Percentiles rank a stretch among this genome's conserved stretches.
Evolutionary conservation across 2,888 invertebrate species (phyloP).

Genomic region (Perithous albicinctus): DNA sequence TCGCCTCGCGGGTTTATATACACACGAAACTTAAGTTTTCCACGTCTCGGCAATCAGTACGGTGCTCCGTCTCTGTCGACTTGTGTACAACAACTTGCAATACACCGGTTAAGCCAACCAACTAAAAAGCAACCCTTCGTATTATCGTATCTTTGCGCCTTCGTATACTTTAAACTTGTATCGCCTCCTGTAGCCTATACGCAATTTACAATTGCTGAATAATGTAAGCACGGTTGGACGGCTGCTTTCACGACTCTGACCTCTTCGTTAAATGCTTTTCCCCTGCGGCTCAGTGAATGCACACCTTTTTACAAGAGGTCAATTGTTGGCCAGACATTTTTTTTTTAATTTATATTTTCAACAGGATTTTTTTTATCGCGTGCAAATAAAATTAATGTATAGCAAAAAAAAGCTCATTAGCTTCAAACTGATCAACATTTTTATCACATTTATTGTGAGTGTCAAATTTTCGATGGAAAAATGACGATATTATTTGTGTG

Average conservation of each 20-base stretch:
- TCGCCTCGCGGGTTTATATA: constrained; percentile 5
- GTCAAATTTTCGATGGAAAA: too few species aligned
- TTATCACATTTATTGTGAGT: too few species aligned
- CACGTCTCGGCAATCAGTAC: constrained; percentile 77
- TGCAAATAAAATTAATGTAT: too few species aligned
- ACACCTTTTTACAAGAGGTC: neutral
- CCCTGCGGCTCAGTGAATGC: neutral
- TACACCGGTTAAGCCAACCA: constrained; percentile 37
- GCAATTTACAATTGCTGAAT: neutral
- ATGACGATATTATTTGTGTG: too few species aligned
- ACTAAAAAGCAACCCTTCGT: constrained; percentile 39
- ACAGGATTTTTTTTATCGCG: too few species aligned
- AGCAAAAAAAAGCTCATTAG: too few species aligned
- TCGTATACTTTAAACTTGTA: too few species aligned
- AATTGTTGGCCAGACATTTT: too few species aligned
- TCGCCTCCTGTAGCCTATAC: neutral
- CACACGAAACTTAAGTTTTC: constrained; percentile 72
- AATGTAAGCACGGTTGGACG: neutral
- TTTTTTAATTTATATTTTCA: neutral
- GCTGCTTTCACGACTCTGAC: neutral
- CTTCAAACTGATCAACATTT: too few species aligned
- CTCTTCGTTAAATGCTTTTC: neutral
- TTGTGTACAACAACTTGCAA: constrained; percentile 72
- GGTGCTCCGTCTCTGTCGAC: constrained; percentile 79
- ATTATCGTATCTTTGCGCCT: constrained; percentile 8